Evolutionary conservation across 2,888 invertebrate species (phyloP), one percentile per base, ranked within the genome.

Genomic region (Thysanoteuthis rhombus): DNA sequence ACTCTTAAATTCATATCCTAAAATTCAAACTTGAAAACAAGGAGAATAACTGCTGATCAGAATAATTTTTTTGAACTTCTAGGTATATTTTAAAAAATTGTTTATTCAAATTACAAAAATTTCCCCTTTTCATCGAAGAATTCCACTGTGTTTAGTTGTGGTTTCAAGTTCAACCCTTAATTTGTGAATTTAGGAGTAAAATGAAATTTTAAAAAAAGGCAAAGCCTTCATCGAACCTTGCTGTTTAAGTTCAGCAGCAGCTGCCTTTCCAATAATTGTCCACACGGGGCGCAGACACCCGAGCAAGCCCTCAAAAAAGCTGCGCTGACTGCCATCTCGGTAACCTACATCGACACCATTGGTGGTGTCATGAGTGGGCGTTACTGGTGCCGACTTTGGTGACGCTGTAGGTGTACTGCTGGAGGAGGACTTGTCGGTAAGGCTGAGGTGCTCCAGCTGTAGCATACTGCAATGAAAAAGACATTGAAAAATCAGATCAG

Each of bases 261-360:
- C 96, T 92, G 98, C 98, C 97, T 98, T 98, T 93, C 98, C 98
- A 94, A 99, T 98, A 95, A 99, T 98, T n/a, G 98, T 98, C 97
- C 98, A 98, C 25, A 99, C 98, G 0, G 99, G 98, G 94, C 98
- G 98, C 96, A 99, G 98, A 96, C 99, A 99, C 1, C 98, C 98
- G 95, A 99, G 97, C 94, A 99, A 98, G 0, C 99, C 98, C 94
- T 97, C 97, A 93, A 97, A 96, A 95, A 97, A 97, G 3, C 97
- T 96, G 47, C 96, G 94, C 95, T 96, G 96, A 16, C 95, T 93
- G 38, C 96, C 95, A 32, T 96, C 96, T 47, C 95, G 94, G 95
- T 96, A 95, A 92, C 95, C 94, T n/a, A 96, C 96, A 92, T 96
- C 96, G 32, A 96, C 95, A 90, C 96, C 95, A 94, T 94, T 94